Evolutionary conservation across 1,140 invertebrate species (phyloP).

Genomic region (Neoseiulus cucumeris): DNA sequence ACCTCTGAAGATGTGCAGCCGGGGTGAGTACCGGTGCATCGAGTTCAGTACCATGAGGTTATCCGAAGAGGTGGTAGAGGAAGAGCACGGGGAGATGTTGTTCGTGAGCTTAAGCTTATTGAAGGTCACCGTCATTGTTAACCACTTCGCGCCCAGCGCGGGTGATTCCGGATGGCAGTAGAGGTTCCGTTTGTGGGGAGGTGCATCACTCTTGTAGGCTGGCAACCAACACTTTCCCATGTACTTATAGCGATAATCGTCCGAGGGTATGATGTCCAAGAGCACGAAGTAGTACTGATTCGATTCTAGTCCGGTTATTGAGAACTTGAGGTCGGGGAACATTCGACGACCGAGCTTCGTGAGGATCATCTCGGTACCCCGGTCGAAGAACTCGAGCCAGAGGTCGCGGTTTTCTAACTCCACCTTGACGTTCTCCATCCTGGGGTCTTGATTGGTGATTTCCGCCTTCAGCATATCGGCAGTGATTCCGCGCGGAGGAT

Average conservation of each 20-base stretch:
- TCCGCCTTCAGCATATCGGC: too few species aligned
- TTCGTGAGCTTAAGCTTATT: slow-evolving; percentile 43
- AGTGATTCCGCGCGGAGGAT: too few species aligned
- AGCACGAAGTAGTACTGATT: slow-evolving; percentile 32
- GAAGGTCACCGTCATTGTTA: slow-evolving; percentile 35
- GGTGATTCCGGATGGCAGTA: slow-evolving; percentile 39
- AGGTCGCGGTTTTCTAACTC: slow-evolving; percentile 8
- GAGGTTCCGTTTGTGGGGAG: slow-evolving; percentile 21
- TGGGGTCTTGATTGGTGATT: too few species aligned
- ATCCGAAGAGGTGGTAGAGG: slow-evolving; percentile 27
- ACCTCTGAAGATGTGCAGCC: slow-evolving; percentile 29
- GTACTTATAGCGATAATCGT: slow-evolving; percentile 33
- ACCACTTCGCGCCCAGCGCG: slow-evolving; percentile 36
- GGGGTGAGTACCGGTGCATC: slow-evolving; percentile 36
- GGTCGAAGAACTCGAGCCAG: slow-evolving; percentile 13
- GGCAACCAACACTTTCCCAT: slow-evolving; percentile 24
- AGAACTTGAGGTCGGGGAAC: slow-evolving; percentile 37
- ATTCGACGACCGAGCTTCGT: slow-evolving; percentile 26
- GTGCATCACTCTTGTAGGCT: slow-evolving; percentile 23
- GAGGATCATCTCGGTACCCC: slow-evolving; percentile 16
- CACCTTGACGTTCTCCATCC: not conserved
- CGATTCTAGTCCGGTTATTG: slow-evolving; percentile 31
- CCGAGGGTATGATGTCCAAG: slow-evolving; percentile 35
- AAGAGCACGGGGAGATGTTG: too few species aligned
- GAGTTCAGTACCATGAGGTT: slow-evolving; percentile 34